Evolutionary conservation across 2,888 invertebrate species (phyloP), one percentile per base, ranked within the genome.

Genomic region (Acanthosoma haemorrhoidale): DNA sequence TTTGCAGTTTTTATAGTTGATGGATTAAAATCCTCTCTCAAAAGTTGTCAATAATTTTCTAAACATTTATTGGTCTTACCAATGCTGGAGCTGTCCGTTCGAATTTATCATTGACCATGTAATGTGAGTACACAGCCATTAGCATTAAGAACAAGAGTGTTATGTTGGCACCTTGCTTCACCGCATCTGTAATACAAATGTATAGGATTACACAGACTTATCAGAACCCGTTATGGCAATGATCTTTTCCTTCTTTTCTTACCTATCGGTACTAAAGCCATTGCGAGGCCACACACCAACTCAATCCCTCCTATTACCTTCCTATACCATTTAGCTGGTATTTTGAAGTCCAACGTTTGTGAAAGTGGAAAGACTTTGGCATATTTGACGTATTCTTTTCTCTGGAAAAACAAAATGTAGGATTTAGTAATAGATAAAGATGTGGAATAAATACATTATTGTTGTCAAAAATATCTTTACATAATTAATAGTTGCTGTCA

Each of bases 381-480:
- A 81, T 94, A 94, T 81, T 92, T 91, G n/a, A 94, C 94, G 79
- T 93, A 95, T 80, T 94, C 94, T 81, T 92, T 92, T 79, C 94
- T 86, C 94, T 94, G 85, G 74, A 88, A 87, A 75, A n/a, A n/a
- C n/a, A n/a, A n/a, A n/a, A n/a, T n/a, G n/a, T n/a, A n/a, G n/a
- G n/a, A n/a, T n/a, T n/a, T n/a, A 32, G 9, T 32, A 9, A 32
- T 9, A 32, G 32, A 32, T 9, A 32, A 32, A 32, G 32, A 32
- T 32, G 32, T 32, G 9, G n/a, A n/a, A n/a, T n/a, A n/a, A n/a
- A n/a, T n/a, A n/a, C n/a, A n/a, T n/a, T n/a, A n/a, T n/a, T n/a
- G n/a, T n/a, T n/a, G n/a, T n/a, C n/a, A n/a, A 41, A 41, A 18
- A 18, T 18, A 41, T 9, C 4, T 18, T 41, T 15, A 32, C 9